phyloP scores from a whole-genome alignment of 2,113 vertebrate genomes.

The Sprattus sprattus region DNA sequence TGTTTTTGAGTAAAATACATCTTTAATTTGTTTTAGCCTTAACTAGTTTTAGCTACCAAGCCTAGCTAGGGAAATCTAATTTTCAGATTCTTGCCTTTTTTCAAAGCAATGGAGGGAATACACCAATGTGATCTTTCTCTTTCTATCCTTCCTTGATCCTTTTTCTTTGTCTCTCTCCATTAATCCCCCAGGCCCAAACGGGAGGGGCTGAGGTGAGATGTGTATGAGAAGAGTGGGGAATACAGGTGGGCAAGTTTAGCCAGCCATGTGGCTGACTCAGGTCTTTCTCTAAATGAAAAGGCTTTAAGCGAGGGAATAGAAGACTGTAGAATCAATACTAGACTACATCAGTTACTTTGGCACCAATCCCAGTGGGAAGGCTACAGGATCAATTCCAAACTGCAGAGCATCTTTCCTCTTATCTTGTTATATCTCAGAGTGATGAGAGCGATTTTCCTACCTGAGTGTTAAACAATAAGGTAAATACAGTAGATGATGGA shows the following conservation, averaged over 20 bases:
- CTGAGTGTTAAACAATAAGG: conserved; percentile 21
- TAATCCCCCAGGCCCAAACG: background rate
- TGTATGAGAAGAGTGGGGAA: background rate
- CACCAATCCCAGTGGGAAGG: conserved; percentile 52
- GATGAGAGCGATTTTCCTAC: conserved; percentile 32
- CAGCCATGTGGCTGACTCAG: conserved; percentile 31
- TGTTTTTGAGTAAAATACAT: background rate
- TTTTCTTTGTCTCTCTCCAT: background rate
- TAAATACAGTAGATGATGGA: conserved; percentile 8
- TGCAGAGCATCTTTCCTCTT: conserved; percentile 47
- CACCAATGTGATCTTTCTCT: background rate
- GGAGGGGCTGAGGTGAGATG: background rate
- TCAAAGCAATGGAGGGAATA: background rate
- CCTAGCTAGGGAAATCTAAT: background rate
- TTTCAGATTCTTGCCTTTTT: background rate
- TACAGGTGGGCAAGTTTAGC: conserved; percentile 41
- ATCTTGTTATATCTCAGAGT: conserved; percentile 38
- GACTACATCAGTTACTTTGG: conserved; percentile 68
- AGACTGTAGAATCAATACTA: conserved; percentile 64
- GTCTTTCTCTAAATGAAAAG: conserved; percentile 54
- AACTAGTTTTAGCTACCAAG: background rate
- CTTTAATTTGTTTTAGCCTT: background rate
- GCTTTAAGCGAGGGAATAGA: conserved; percentile 47
- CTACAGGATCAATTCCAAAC: conserved; percentile 65
- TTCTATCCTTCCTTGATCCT: background rate